These are phyloP conservation scores for Muraenolepis orangiensis DNA, from an alignment of 2,797 vertebrate genomes.

Conservation along the genomic window DNA sequence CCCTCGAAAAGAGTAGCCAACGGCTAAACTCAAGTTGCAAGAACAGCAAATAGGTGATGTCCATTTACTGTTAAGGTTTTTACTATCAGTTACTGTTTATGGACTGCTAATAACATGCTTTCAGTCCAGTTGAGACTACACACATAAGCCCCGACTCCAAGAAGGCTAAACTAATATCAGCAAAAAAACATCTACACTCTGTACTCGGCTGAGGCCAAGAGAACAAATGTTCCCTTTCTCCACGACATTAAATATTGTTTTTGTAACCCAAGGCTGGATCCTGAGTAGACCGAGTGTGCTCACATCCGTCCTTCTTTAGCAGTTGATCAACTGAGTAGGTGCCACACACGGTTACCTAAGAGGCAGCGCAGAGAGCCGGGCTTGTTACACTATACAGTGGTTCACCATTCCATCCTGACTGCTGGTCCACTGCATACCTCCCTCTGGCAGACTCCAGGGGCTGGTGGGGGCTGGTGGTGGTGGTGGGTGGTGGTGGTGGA, in stretches of 20 bases:
- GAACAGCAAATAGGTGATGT: no score
- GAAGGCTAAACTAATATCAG: background rate
- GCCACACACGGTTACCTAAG: constrained; percentile 26
- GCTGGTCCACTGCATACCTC: constrained; percentile 48
- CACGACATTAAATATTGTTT: constrained; percentile 9
- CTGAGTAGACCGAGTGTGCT: constrained; percentile 29
- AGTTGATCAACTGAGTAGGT: constrained; percentile 13
- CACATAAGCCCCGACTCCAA: background rate
- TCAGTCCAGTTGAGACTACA: background rate
- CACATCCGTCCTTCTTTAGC: constrained; percentile 28
- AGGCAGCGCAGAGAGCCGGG: constrained; percentile 21
- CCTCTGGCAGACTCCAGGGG: constrained; percentile 25
- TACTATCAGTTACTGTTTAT: no score
- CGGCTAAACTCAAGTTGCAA: no score
- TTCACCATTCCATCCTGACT: constrained; percentile 34
- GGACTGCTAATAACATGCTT: no score
- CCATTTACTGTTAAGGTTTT: no score
- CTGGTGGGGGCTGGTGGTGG: no score
- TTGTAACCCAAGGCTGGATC: constrained; percentile 10
- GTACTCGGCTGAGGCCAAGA: constrained; percentile 7
- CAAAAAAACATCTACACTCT: background rate
- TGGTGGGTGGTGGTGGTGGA: no score
- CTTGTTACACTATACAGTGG: constrained; percentile 33
- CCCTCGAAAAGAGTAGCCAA: no score
- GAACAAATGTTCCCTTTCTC: constrained; percentile 14